Percentiles rank a stretch among this genome's conserved stretches.
These are phyloP conservation scores for Ichneumon xanthorius DNA, from an alignment of 2,888 invertebrate genomes.

Conservation along the genomic window DNA sequence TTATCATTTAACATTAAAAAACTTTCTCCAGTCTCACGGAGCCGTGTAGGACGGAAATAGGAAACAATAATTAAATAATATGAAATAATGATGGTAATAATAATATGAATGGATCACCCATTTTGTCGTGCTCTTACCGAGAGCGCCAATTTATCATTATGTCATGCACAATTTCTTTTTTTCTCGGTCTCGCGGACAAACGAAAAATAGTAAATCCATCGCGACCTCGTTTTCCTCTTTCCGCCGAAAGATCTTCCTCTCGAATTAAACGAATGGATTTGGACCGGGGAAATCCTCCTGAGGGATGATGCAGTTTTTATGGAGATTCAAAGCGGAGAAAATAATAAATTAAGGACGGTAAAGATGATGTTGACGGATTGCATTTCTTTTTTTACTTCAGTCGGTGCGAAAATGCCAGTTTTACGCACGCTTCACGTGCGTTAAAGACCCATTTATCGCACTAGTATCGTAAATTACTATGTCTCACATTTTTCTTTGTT, in stretches of 20 bases:
- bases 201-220: conserved; percentile 10
- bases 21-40: too few relatives aligned
- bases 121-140: not conserved
- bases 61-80: too few relatives aligned
- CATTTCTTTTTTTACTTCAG: not conserved
- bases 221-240: conserved; percentile 34
- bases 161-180: not conserved
- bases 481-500: not conserved
- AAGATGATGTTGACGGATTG: too few relatives aligned
- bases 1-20: not conserved
- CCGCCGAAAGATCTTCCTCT: conserved; percentile 40
- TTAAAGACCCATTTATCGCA: too few relatives aligned
- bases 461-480: not conserved
- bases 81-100: too few relatives aligned
- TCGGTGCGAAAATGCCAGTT: too few relatives aligned
- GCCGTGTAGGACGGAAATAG: too few relatives aligned
- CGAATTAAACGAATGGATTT: conserved; percentile 45
- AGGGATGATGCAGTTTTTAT: conserved; percentile 19
- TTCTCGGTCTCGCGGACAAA: not conserved
- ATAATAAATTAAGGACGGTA: too few relatives aligned
- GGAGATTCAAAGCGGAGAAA: too few relatives aligned
- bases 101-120: not conserved
- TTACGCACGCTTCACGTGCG: too few relatives aligned
- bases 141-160: not conserved
- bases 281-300: conserved; percentile 2